Base-by-base conservation (phyloP, 2,797 vertebrate species). In the Scarus forsteni region DNA sequence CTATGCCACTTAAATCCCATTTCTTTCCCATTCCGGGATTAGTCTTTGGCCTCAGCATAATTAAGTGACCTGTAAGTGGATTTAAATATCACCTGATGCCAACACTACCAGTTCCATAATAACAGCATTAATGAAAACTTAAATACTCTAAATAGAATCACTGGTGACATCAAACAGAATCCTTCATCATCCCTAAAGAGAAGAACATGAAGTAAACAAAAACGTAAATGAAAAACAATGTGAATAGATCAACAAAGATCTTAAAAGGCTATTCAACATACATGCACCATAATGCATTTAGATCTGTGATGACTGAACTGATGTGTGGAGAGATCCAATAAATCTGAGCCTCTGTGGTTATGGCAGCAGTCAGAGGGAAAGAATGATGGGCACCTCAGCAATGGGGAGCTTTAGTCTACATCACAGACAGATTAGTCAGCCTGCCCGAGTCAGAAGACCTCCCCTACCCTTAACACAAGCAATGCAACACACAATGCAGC, bases 361-460 rank as follows among this genome's bases (percentile, higher is more conserved):
- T 40, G 65, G 73, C 70, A 75, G 79, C 59, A 88, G 73, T 92
- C 89, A 94, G 36, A 45, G 66, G 91, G 86, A 93, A 93, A 91
- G 89, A 92, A 93, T 91, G 83, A 84, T 77, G 51, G 86, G 88
- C 91, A 75, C 80, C 78, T 83, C 73, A 48, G 83, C 79, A 77
- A 91, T 86, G 71, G 71, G 48, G 51, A 86, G 85, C 82, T 89
- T 90, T 77, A 64, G 64, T 79, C 53, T 64, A 82, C 75, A 89
- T 88, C 78, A 81, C 67, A 80, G 79, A 75, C 81, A 81, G 83
- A 89, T 93, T 89, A 91, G 79, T 86, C 85, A 90, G 69, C 57
- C 67, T 72, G 59, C 66, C 70, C n/a, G 38, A 70, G 59, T 81
- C 69, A 51, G 79, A 82, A 80, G 52, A 78, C 70, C 75, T 88